Evolutionary conservation across 1,140 invertebrate species (phyloP).

Genomic region (Drosophila sulfurigaster): DNA sequence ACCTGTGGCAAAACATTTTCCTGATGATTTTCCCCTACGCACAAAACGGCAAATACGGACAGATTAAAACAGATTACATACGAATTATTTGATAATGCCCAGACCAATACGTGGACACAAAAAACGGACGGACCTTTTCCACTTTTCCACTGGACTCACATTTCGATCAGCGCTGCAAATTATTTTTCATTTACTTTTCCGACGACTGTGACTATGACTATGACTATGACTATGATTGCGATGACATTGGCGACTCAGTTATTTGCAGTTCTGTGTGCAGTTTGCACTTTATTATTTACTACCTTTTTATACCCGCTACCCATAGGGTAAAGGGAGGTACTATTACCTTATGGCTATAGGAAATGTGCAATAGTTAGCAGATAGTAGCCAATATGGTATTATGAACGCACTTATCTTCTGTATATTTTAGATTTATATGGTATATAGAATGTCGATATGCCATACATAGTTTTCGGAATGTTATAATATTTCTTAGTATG

Average conservation of each 20-base stretch:
- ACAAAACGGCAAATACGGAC: conserved; percentile 22
- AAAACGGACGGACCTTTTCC: conserved; percentile 11
- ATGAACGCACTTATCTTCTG: too few relatives aligned
- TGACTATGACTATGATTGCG: conserved; percentile 1
- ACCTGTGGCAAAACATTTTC: conserved; percentile 47
- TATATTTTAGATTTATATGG: too few relatives aligned
- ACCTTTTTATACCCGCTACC: too few relatives aligned
- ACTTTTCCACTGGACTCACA: conserved; percentile 10
- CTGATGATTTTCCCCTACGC: conserved; percentile 33
- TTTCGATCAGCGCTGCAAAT: conserved; percentile 52
- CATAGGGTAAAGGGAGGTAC: too few relatives aligned
- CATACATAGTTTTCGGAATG: too few relatives aligned
- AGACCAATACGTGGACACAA: conserved; percentile 10
- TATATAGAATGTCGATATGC: too few relatives aligned
- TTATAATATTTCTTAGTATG: too few relatives aligned
- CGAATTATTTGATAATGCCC: conserved; percentile 74
- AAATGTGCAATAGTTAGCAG: too few relatives aligned
- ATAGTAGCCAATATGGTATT: too few relatives aligned
- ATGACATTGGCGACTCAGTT: background rate
- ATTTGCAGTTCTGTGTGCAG: background rate
- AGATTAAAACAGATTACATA: conserved; percentile 71
- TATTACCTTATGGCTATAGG: too few relatives aligned
- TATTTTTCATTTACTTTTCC: conserved; percentile 50
- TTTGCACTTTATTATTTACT: conserved; percentile 6
- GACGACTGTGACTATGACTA: background rate